A percentile compares a stretch with the other conserved stretches of the same genome.
These are phyloP conservation scores for Stylophora pistillata DNA, from an alignment of 64 coral and sea anemone genomes.

Conservation along the genomic window DNA sequence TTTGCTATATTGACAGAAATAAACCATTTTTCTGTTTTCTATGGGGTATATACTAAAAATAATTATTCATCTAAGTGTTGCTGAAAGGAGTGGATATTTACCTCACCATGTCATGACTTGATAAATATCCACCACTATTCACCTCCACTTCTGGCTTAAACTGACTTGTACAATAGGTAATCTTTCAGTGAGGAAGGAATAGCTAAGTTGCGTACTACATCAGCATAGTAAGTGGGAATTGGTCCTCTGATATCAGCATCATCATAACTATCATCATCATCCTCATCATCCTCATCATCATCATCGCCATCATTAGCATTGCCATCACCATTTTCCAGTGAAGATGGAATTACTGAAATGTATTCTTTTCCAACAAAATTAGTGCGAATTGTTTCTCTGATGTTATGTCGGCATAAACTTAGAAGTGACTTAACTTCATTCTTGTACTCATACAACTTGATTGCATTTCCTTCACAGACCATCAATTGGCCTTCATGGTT, in stretches of 20 bases:
- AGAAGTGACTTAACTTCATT: slow-evolving; percentile 23
- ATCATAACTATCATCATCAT: no score
- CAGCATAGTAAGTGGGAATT: neutral
- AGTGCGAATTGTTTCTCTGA: slow-evolving; percentile 14
- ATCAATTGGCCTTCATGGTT: slow-evolving; percentile 66
- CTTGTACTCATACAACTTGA: slow-evolving; percentile 75
- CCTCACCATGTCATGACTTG: no score
- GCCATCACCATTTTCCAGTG: no score
- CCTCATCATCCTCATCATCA: no score
- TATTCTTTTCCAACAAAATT: slow-evolving; percentile 18
- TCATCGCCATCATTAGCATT: no score
- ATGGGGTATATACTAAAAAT: neutral
- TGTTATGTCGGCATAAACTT: slow-evolving; percentile 39
- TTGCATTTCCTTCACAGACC: slow-evolving; percentile 48
- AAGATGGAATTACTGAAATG: neutral
- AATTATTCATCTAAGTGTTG: no score
- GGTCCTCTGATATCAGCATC: slow-evolving; percentile 1
- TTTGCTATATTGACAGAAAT: no score
- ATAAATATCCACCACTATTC: no score
- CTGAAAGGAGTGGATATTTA: no score
- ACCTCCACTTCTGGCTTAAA: neutral
- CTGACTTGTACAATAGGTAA: slow-evolving; percentile 56
- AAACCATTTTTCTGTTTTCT: neutral
- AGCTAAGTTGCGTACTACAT: slow-evolving; percentile 12
- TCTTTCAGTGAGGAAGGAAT: slow-evolving; percentile 59